These are phyloP conservation scores for Podarcis cretensis DNA, from an alignment of 2,113 vertebrate species.

Conservation along the genomic window DNA sequence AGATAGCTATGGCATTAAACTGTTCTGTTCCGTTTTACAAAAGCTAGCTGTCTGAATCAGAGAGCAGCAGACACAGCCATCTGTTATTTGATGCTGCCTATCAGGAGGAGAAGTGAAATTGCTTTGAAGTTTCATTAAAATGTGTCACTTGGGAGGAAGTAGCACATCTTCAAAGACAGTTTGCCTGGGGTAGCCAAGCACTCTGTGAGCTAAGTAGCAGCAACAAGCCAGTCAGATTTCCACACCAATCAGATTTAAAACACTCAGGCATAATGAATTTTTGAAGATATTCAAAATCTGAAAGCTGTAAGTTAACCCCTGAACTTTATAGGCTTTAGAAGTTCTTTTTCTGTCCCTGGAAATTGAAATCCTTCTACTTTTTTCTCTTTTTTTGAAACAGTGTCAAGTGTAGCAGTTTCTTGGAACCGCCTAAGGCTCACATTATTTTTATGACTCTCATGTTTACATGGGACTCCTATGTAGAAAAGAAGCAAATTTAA, in stretches of 20 bases:
- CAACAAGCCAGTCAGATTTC: conserved; percentile 15
- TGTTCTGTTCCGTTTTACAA: neutral
- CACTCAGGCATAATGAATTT: neutral
- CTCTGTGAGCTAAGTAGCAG: neutral
- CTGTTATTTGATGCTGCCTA: conserved; percentile 1
- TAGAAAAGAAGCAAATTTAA: neutral
- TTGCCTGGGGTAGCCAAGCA: neutral
- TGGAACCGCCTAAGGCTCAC: neutral
- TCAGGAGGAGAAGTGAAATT: conserved; percentile 16
- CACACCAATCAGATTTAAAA: neutral
- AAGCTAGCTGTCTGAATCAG: neutral
- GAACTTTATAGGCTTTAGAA: neutral
- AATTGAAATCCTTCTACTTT: neutral
- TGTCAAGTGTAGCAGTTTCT: neutral
- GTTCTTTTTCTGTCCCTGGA: neutral
- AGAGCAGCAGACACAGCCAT: neutral
- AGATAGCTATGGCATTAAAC: neutral
- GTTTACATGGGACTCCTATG: neutral
- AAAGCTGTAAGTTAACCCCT: conserved; percentile 9
- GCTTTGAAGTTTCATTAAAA: conserved; percentile 17
- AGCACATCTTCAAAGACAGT: neutral
- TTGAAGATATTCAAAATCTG: conserved; percentile 26
- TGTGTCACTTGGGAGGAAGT: neutral
- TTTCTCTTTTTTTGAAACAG: neutral
- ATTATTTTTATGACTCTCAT: neutral